Conservation (phyloP, 2,113 vertebrate genomes). For the Thryonomys swinderianus region DNA sequence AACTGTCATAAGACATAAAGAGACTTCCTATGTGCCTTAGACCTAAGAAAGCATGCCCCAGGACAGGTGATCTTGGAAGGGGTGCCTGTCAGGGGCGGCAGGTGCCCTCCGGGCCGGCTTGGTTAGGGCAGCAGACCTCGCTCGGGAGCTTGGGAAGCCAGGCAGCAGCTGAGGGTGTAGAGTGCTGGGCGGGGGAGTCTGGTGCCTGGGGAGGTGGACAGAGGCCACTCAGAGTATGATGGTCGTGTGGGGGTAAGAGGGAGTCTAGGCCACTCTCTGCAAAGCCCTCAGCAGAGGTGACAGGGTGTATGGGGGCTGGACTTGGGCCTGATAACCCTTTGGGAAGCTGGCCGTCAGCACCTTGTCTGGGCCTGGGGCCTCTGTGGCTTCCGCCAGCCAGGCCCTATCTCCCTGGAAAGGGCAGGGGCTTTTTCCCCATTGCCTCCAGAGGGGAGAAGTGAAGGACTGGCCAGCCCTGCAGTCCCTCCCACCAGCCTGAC, state of each 20-base stretch:
- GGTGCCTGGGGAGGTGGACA: background rate
- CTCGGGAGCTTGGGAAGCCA: background rate
- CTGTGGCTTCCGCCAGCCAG: background rate
- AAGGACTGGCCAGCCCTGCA: background rate
- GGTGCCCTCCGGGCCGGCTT: background rate
- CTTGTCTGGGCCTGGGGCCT: background rate
- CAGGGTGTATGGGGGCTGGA: background rate
- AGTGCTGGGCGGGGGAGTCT: background rate
- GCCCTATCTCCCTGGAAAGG: background rate
- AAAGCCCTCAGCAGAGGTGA: background rate
- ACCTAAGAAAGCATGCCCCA: no score
- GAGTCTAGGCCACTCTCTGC: background rate
- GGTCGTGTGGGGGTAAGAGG: background rate
- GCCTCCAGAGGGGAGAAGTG: background rate
- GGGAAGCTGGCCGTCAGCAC: background rate
- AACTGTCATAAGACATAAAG: background rate
- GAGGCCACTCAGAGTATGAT: background rate
- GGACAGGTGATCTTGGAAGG: background rate
- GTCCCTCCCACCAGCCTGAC: no score
- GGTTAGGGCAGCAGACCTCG: background rate
- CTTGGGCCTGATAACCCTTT: background rate
- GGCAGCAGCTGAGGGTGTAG: background rate
- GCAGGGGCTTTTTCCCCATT: background rate
- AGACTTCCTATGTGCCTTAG: background rate
- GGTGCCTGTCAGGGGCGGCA: background rate